These are phyloP conservation scores for Drosophila macrospina DNA, from an alignment of 2,888 invertebrate genomes.

Conservation along the genomic window DNA sequence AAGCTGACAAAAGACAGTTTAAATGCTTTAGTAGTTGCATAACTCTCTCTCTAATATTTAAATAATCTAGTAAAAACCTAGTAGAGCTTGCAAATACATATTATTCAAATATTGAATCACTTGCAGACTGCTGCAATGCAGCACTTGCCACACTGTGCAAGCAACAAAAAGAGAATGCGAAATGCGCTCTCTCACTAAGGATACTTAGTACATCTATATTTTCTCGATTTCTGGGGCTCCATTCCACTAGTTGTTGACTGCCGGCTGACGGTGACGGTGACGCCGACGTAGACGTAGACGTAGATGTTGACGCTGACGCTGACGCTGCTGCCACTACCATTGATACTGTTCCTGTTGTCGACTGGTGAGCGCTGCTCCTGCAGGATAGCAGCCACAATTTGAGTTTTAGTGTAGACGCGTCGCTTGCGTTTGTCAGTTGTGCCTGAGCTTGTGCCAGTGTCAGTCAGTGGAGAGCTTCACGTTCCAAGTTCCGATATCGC, in stretches of 20 bases:
- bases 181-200: slow-evolving; percentile 34
- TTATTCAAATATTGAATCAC: background rate
- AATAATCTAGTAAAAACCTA: no score
- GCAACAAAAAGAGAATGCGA: slow-evolving; percentile 29
- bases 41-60: no score
- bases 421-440: slow-evolving; percentile 73
- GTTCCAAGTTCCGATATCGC: slow-evolving; percentile 26
- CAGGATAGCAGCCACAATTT: slow-evolving; percentile 59
- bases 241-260: slow-evolving; percentile 60
- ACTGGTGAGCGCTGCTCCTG: slow-evolving; percentile 66
- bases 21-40: no score
- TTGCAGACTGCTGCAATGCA: background rate
- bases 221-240: slow-evolving; percentile 51
- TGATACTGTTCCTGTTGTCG: slow-evolving; percentile 12
- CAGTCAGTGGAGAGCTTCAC: slow-evolving; percentile 50
- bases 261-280: slow-evolving; percentile 55
- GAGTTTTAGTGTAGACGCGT: slow-evolving; percentile 65
- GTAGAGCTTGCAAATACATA: no score
- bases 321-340: slow-evolving; percentile 19
- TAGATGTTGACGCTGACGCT: slow-evolving; percentile 16
- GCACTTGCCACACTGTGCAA: slow-evolving; percentile 49
- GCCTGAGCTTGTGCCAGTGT: slow-evolving; percentile 73
- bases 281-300: slow-evolving; percentile 37
- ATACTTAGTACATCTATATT: slow-evolving; percentile 5
- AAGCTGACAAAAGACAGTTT: no score